Base-by-base conservation (phyloP, 2,888 invertebrate species). In the Alsophila aescularia region DNA sequence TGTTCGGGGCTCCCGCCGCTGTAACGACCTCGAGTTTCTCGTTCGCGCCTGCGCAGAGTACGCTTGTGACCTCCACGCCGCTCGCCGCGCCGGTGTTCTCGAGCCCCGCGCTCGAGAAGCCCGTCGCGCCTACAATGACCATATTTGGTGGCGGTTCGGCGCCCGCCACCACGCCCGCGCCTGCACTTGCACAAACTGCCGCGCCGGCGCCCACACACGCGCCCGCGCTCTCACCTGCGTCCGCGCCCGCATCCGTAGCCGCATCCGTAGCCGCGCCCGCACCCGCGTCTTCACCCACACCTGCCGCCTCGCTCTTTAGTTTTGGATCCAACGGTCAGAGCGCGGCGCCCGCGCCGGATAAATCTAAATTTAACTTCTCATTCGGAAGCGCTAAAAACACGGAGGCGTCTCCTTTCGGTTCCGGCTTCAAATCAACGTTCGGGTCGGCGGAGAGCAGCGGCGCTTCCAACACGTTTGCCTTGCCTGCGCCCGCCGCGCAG, bases 311-410 rank as follows among this genome's bases (percentile, higher is more conserved):
- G n/a, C 37, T 84, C 16, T 90, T 89, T 51, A 79, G 70, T 59
- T 86, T 87, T 49, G 82, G 83, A 0, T 65, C 36, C 12, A 79
- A 62, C 48, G 52, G 62, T 5, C 15, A 65, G 9, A 40, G 56
- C n/a, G 16, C 70, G 1, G 57, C 68, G n/a, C 44, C 74, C 12
- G 64, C 66, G 32, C 24, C 65, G 1, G 85, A 81, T 4, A 81
- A 81, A 50, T 77, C 81, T 0, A 81, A 81, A 55, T 86, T 87
- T 44, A 79, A 70, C 44, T 89, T 89, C 42, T 69, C 68, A 8
- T 88, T 89, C 52, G 77, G 79, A 6, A 70, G 48, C 39, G 77
- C 66, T 2, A 51, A 31, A 12, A 51, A 29, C 9, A 7, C 13
- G 7, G 42, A 43, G 6, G 8, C 44, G n/a, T 77, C 79, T 24